Conservation (phyloP, 2,888 invertebrate species). For the Xanthorhoe spadicearia region DNA sequence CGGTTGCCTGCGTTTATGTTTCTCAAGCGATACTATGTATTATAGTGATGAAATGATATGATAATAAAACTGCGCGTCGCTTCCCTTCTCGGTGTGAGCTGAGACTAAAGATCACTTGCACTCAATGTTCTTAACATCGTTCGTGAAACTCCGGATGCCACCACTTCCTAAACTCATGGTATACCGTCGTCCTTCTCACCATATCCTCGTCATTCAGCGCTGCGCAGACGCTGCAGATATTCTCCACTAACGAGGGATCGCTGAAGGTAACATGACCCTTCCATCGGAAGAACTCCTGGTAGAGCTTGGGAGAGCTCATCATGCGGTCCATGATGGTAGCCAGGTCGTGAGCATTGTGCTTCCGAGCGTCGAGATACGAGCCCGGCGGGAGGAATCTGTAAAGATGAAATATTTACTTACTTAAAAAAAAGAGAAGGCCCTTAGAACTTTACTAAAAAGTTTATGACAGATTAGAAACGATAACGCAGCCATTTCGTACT, state of each 20-base stretch:
- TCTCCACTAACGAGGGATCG: conserved; percentile 51
- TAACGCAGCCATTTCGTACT: too few relatives aligned
- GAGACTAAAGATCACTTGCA: background rate
- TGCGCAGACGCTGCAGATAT: conserved; percentile 64
- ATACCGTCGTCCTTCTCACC: conserved; percentile 38
- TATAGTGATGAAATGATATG: too few relatives aligned
- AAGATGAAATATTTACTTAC: conserved; percentile 11
- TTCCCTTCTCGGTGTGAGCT: too few relatives aligned
- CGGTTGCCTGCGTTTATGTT: too few relatives aligned
- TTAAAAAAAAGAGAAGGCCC: too few relatives aligned
- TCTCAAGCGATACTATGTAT: too few relatives aligned
- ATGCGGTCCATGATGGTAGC: conserved; percentile 58
- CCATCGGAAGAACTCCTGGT: conserved; percentile 65
- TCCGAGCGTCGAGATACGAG: conserved; percentile 66
- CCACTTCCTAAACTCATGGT: conserved; percentile 65
- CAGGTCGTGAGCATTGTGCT: conserved; percentile 47
- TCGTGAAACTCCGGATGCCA: conserved; percentile 59
- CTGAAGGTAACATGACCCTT: conserved; percentile 57
- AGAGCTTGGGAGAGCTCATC: conserved; percentile 55
- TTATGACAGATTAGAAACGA: too few relatives aligned
- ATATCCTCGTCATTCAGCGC: conserved; percentile 57
- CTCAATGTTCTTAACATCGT: conserved; percentile 33
- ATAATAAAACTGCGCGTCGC: too few relatives aligned
- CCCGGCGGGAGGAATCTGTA: conserved; percentile 74
- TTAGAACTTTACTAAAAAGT: too few relatives aligned